A percentile compares a stretch with the other conserved stretches of the same genome.
phyloP scores from a whole-genome alignment of 2,113 vertebrate species.

The Nycticryphes semicollaris region DNA sequence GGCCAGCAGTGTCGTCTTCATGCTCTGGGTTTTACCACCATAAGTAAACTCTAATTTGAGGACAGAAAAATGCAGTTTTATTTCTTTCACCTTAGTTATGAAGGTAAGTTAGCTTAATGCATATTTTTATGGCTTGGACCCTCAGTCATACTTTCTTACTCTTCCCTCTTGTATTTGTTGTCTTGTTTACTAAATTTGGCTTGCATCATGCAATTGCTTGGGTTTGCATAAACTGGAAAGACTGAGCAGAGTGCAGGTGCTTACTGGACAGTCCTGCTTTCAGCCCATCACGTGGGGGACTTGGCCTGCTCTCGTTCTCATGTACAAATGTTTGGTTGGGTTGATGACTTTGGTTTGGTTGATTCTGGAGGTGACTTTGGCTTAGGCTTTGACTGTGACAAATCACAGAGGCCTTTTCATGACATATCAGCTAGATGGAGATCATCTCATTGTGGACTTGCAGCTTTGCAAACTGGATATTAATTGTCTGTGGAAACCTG shows the following conservation, averaged over 20 bases:
- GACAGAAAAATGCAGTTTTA: not conserved
- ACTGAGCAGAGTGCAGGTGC: not conserved
- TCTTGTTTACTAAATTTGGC: not conserved
- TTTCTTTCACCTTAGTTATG: not conserved
- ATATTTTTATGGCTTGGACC: not conserved
- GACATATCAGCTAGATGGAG: rapidly evolving
- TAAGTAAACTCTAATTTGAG: not conserved
- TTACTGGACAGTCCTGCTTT: not conserved
- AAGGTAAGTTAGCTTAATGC: not conserved
- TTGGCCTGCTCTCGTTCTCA: not conserved
- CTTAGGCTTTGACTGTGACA: not conserved
- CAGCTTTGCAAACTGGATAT: not conserved
- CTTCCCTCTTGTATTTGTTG: not conserved
- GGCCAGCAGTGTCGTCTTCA: not conserved
- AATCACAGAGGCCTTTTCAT: not conserved
- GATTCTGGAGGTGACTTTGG: not conserved
- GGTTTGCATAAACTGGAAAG: not conserved
- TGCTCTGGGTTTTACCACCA: not conserved
- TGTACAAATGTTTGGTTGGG: not conserved
- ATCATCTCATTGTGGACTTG: not conserved
- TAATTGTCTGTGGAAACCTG: not conserved
- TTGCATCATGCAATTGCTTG: not conserved
- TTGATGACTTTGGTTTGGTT: not conserved
- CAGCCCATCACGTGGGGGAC: not conserved
- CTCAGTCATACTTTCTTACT: not conserved